These are phyloP conservation scores for Esox lucius DNA, from an alignment of 2,797 vertebrate genomes.

Conservation along the genomic window DNA sequence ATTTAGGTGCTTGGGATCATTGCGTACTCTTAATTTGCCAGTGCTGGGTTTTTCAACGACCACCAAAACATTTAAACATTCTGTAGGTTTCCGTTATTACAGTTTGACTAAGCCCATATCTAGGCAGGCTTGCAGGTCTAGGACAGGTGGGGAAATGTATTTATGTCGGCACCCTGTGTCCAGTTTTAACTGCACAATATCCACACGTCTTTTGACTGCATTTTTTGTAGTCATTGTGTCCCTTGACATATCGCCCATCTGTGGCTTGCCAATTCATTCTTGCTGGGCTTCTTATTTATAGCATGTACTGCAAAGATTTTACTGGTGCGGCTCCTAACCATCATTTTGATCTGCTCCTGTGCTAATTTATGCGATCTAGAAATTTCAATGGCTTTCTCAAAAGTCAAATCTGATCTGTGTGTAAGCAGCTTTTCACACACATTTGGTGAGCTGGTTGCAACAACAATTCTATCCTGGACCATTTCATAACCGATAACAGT, in stretches of 20 bases:
- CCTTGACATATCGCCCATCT: background rate
- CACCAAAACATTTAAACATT: no score
- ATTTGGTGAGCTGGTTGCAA: conserved; percentile 14
- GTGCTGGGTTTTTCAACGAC: no score
- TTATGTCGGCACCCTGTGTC: no score
- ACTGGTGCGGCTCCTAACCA: conserved; percentile 2
- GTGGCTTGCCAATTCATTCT: background rate
- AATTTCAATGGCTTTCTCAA: conserved; percentile 16
- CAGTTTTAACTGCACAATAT: background rate
- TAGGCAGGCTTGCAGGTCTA: no score
- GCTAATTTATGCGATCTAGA: conserved; percentile 1
- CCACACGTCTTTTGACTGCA: background rate
- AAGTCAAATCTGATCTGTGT: conserved; percentile 4
- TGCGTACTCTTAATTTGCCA: no score
- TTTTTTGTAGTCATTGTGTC: background rate
- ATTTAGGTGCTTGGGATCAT: background rate
- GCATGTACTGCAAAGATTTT: background rate
- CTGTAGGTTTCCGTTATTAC: no score
- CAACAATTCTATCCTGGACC: conserved; percentile 13
- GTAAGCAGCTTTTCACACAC: conserved; percentile 14
- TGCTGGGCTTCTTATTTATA: background rate
- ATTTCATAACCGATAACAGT: conserved; percentile 16
- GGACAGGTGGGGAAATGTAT: no score
- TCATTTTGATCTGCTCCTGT: conserved; percentile 9
- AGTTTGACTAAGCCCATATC: no score